Conservation (phyloP, 2,888 invertebrate species). For the Hyposoter didymator region DNA sequence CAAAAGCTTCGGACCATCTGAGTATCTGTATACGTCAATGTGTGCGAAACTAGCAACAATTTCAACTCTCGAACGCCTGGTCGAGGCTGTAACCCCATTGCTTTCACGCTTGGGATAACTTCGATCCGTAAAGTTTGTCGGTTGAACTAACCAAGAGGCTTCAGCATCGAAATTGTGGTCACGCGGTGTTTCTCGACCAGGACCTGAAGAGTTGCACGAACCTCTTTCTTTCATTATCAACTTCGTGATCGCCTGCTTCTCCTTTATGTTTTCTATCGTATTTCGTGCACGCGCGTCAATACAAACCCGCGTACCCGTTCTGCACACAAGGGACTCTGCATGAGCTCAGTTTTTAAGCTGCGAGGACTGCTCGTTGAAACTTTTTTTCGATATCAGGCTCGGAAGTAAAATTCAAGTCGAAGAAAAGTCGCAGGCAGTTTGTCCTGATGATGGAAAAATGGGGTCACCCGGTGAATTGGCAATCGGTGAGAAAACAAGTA, state of each 20-base stretch:
- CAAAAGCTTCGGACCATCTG: conserved; percentile 1
- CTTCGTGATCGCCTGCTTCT: conserved; percentile 45
- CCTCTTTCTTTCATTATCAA: conserved; percentile 67
- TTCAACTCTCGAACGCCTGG: conserved; percentile 53
- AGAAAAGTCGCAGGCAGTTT: conserved; percentile 40
- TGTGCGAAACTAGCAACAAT: conserved; percentile 45
- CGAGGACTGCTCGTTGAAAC: conserved; percentile 37
- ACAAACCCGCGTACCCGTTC: background rate
- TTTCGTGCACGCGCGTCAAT: background rate
- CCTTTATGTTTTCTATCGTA: background rate
- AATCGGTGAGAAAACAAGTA: conserved; percentile 47
- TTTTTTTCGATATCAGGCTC: conserved; percentile 40
- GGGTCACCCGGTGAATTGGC: conserved; percentile 61
- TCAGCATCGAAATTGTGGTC: conserved; percentile 67
- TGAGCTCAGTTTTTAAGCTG: conserved; percentile 17
- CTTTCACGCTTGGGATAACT: conserved; percentile 64
- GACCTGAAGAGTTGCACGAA: conserved; percentile 55
- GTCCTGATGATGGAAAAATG: background rate
- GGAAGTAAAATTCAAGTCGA: conserved; percentile 56
- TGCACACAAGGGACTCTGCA: background rate
- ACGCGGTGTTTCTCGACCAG: conserved; percentile 41
- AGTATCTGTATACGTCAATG: conserved; percentile 7
- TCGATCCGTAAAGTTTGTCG: conserved; percentile 65
- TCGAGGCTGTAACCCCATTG: conserved; percentile 53
- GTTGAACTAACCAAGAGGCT: conserved; percentile 46